A percentile compares a stretch with the other conserved stretches of the same genome.
phyloP scores from a whole-genome alignment of 2,888 invertebrate genomes.

The Aricia artaxerxes region DNA sequence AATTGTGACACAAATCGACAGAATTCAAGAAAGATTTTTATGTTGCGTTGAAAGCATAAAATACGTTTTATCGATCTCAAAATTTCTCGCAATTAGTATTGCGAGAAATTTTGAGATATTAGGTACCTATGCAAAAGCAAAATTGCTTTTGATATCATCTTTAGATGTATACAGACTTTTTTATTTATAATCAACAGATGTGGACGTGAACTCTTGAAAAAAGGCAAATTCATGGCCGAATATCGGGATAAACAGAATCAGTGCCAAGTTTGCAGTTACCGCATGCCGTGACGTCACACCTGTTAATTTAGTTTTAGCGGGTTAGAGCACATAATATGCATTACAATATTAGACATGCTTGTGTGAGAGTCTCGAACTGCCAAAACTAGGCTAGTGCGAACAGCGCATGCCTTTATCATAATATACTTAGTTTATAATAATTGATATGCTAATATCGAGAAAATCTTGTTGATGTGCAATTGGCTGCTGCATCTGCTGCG shows the following conservation, averaged over 20 bases:
- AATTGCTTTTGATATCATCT: neutral
- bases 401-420: neutral
- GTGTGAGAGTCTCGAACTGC: neutral
- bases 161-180: neutral
- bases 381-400: neutral
- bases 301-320: conserved; percentile 30
- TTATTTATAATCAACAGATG: conserved; percentile 41
- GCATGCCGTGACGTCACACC: conserved; percentile 54
- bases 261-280: conserved; percentile 57
- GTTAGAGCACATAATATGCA: neutral
- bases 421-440: too few species aligned
- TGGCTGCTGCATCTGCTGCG: too few species aligned
- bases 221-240: conserved; percentile 57
- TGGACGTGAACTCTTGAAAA: conserved; percentile 61
- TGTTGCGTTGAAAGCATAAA: neutral
- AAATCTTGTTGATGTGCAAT: too few species aligned
- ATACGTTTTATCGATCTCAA: too few species aligned
- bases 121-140: neutral
- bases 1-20: neutral
- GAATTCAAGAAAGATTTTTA: neutral
- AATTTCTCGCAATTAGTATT: neutral
- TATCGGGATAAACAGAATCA: conserved; percentile 61
- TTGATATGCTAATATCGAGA: too few species aligned
- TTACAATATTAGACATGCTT: neutral
- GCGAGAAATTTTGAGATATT: neutral